Evolutionary conservation across 1,140 invertebrate species (phyloP).

Genomic region (Brachionus calyciflorus): DNA sequence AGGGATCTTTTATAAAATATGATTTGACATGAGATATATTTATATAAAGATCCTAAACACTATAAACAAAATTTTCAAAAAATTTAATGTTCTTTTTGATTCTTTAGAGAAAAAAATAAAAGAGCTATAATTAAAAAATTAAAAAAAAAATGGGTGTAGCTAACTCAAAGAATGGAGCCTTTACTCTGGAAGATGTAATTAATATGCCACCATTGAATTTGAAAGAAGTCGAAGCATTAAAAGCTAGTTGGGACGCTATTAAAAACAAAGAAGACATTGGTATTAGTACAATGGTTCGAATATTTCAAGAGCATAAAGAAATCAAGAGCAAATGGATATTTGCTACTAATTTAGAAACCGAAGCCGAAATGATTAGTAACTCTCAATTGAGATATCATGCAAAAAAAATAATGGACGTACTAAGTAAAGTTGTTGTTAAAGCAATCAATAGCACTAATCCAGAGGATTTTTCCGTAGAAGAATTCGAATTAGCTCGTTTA

Average conservation of each 20-base stretch:
- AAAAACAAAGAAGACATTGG: conserved; percentile 39
- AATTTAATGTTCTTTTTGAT: no score
- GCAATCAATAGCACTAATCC: not conserved
- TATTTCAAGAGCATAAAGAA: conserved; percentile 36
- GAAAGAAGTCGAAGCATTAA: conserved; percentile 5
- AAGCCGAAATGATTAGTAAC: conserved; percentile 39
- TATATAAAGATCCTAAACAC: no score
- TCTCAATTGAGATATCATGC: conserved; percentile 44
- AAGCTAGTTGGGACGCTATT: not conserved
- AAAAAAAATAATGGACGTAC: conserved; percentile 12
- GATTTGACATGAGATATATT: no score
- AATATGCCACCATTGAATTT: conserved; percentile 1
- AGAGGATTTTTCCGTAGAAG: not conserved
- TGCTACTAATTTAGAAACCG: conserved; percentile 42
- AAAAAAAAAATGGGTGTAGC: not conserved
- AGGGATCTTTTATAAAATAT: no score
- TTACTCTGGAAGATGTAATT: not conserved
- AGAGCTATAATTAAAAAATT: no score
- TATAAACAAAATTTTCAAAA: no score
- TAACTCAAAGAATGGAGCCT: not conserved
- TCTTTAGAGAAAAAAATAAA: no score
- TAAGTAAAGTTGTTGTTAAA: not conserved
- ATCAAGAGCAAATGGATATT: conserved; percentile 39
- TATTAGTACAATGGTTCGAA: conserved; percentile 19
- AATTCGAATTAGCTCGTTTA: conserved; percentile 8